Percentiles rank a stretch among this genome's conserved stretches.
phyloP scores from a whole-genome alignment of 2,113 vertebrate species.

The Labeo rohita region DNA sequence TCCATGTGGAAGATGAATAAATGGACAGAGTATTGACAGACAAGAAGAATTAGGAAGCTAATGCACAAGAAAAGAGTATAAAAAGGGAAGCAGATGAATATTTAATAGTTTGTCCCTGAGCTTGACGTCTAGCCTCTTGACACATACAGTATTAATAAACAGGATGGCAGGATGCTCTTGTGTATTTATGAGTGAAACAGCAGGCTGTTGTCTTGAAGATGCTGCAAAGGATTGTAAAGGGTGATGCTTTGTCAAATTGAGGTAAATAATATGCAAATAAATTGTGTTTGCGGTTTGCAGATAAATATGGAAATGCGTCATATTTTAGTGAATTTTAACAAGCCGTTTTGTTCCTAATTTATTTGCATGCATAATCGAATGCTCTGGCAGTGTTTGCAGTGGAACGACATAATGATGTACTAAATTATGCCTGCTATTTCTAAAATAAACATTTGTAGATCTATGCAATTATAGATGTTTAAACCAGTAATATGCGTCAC shows the following conservation, averaged over 20 bases:
- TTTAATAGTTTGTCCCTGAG: slow-evolving; percentile 39
- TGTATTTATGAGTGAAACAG: slow-evolving; percentile 29
- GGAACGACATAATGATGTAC: background rate
- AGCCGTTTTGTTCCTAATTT: background rate
- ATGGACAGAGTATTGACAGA: background rate
- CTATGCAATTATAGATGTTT: background rate
- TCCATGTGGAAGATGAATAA: background rate
- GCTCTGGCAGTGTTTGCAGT: background rate
- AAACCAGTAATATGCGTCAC: background rate
- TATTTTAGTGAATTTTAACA: background rate
- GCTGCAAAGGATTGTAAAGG: slow-evolving; percentile 1
- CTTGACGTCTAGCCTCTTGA: slow-evolving; percentile 33
- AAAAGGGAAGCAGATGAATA: slow-evolving; percentile 29
- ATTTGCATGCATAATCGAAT: background rate
- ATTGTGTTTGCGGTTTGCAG: background rate
- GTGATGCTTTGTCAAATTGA: background rate
- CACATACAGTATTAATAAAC: slow-evolving; percentile 48
- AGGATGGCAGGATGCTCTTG: slow-evolving; percentile 15
- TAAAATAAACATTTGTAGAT: background rate
- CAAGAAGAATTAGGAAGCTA: background rate
- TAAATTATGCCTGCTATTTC: background rate
- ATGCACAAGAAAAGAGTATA: slow-evolving; percentile 10
- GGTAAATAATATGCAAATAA: background rate
- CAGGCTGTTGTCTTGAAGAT: slow-evolving; percentile 10
- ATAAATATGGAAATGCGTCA: background rate